Evolutionary conservation across 2,888 invertebrate genomes (phyloP), one percentile per base, ranked within the genome.

Genomic region (Proisotoma minuta): DNA sequence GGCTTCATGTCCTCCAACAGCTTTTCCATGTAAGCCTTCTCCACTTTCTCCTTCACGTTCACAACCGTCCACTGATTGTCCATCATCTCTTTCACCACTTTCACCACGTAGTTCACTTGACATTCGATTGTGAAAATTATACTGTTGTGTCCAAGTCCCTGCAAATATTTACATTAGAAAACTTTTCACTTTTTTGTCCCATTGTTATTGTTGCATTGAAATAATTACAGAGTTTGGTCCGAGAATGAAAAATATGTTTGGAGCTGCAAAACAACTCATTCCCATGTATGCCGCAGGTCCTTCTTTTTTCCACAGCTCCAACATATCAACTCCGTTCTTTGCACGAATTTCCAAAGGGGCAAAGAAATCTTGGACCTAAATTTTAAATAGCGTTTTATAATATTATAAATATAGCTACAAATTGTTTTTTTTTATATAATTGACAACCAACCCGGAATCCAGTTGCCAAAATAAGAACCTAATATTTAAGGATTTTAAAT

Each of bases 191-290:
- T n/a, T n/a, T n/a, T n/a, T n/a, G 24, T 43, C 2, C 12, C 22
- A 18, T 27, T 27, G 28, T 39, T 18, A 51, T 22, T 59, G 28
- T 5, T 53, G n/a, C 26, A 24, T 29, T 18, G 40, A 53, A n/a
- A n/a, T n/a, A n/a, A n/a, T n/a, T 49, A 63, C 72, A 23, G 66
- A 62, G 24, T 70, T 65, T 4, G 72, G 72, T 10, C 72, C 72
- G 10, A 67, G 54, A 2, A 72, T 26, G 27, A 60, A 58, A 50
- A 72, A 72, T n/a, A 20, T 10, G 49, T 72, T 72, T 18, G 72
- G 72, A 1, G 34, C 23, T 8, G 1, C 10, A 34, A 29, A 27
- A n/a, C 47, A 49, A 15, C 54, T 40, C 1, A 70, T 62, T 23
- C 72, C 72, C 1, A 24, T 51, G 29, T 62, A 69, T 2, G 66